Percentiles rank a stretch among this genome's conserved stretches.
These are phyloP conservation scores for Aspiorhynchus laticeps DNA, from an alignment of 2,113 vertebrate genomes.

Conservation along the genomic window DNA sequence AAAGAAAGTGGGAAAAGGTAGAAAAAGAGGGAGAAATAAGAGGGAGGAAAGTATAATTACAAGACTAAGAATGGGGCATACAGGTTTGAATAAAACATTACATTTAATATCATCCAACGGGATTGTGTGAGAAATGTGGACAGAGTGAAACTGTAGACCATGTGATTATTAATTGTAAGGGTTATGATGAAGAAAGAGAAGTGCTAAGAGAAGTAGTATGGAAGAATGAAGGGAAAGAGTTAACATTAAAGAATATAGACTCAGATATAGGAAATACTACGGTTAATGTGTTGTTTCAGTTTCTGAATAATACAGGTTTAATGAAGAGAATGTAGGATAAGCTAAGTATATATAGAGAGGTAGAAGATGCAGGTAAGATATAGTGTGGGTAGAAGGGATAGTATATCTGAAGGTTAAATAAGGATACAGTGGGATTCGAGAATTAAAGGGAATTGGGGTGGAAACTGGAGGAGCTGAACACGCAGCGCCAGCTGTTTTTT, in stretches of 20 bases:
- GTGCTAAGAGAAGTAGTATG: neutral
- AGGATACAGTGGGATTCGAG: neutral
- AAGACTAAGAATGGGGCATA: too few relatives aligned
- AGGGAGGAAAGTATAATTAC: too few relatives aligned
- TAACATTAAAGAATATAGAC: neutral
- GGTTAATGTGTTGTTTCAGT: neutral
- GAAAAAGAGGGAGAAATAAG: too few relatives aligned
- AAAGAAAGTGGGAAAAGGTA: too few relatives aligned
- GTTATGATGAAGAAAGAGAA: neutral
- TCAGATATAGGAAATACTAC: neutral
- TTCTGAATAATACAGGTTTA: neutral
- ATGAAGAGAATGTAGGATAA: neutral
- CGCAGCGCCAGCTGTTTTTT: too few relatives aligned
- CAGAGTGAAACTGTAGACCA: neutral
- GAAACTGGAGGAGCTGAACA: too few relatives aligned
- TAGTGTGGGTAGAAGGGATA: neutral
- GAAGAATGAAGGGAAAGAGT: neutral
- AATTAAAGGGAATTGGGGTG: too few relatives aligned
- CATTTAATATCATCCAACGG: neutral
- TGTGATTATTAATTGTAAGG: neutral
- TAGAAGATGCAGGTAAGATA: neutral
- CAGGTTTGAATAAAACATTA: too few relatives aligned
- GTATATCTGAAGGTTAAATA: neutral
- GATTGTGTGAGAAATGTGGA: neutral
- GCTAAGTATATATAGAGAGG: neutral